phyloP scores from a whole-genome alignment of 2,797 vertebrate species.

The Takifugu rubripes region DNA sequence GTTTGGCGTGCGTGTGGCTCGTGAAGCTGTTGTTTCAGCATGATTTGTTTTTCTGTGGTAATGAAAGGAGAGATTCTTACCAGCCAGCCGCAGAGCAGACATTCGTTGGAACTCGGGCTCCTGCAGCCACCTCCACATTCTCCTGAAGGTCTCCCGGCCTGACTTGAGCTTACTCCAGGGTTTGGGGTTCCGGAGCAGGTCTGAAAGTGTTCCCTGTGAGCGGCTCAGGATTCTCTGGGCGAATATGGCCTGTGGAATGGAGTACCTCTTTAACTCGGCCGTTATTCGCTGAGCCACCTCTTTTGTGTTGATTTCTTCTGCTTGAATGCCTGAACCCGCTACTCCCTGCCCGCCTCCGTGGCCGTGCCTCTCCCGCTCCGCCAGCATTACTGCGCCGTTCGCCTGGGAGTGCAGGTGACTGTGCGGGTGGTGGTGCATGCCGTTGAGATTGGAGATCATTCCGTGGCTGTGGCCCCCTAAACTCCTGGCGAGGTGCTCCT shows the following conservation, averaged over 20 bases:
- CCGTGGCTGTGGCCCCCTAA: constrained; percentile 84
- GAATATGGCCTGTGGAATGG: constrained; percentile 97
- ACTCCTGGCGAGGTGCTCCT: constrained; percentile 87
- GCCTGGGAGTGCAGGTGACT: constrained; percentile 81
- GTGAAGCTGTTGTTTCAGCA: background rate
- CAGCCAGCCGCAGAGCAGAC: constrained; percentile 93
- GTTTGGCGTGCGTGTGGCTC: constrained; percentile 12
- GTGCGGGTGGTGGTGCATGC: constrained; percentile 87
- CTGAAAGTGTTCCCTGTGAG: constrained; percentile 95
- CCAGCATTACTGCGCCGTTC: constrained; percentile 81
- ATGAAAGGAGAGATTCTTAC: constrained; percentile 68
- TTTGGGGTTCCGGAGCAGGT: constrained; percentile 96
- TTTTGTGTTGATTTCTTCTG: constrained; percentile 97
- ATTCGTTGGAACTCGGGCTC: constrained; percentile 97
- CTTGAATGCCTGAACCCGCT: constrained; percentile 80
- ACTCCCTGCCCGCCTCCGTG: constrained; percentile 73
- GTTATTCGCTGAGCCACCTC: constrained; percentile 98
- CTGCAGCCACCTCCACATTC: constrained; percentile 99
- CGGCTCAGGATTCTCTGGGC: constrained; percentile 96
- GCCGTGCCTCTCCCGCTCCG: constrained; percentile 83
- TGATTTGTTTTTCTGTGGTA: constrained; percentile 14
- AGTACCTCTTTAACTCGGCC: constrained; percentile 95
- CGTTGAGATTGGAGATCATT: constrained; percentile 87
- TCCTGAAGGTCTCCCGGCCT: constrained; percentile 94
- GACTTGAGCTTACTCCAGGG: constrained; percentile 99